Evolutionary conservation across 2,888 invertebrate species (phyloP), one percentile per base, ranked within the genome.

Genomic region (Cataglyphis livida): DNA sequence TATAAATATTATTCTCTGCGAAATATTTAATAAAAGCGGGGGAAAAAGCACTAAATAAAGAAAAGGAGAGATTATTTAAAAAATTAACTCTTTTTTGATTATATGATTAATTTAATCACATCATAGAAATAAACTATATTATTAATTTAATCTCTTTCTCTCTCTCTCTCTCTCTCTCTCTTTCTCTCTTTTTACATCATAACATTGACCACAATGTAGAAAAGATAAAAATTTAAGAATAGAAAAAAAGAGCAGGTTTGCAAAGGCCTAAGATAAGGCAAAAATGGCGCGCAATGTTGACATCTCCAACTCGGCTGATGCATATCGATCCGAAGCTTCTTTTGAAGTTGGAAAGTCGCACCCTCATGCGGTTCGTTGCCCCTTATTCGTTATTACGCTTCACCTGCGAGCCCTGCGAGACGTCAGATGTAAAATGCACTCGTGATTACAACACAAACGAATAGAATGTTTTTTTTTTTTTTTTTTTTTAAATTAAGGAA

Each of bases 341-440:
- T 75, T 78, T 71, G 62, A 82, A 83, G 79, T 64, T 65, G 41
- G 64, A 85, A 84, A 87, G 85, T 89, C 79, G 75, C 84, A 85
- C 87, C 86, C 88, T 84, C 65, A 61, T 65, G 64, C 85, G 86
- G 85, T 86, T 88, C 88, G 41, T 44, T 61, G 82, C 74, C 85
- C 84, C 81, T 82, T 54, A 68, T 85, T 81, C 85, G 84, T 88
- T 89, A 89, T 90, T 91, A 90, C 74, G 71, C 85, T 87, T 86
- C 73, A 88, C 84, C 87, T 88, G 85, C 68, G 68, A 86, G 62
- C 66, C 75, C 65, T 44, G 3, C 41, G 12, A 44, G 12, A 12
- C 84, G 81, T 65, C 85, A 86, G 86, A 87, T 82, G 65, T 18
- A 57, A 78, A 78, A 83, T 71, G 68, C 82, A 85, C 87, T 89